Base-by-base conservation (phyloP, 2,888 invertebrate species). In the Ecliptopera silaceata region DNA sequence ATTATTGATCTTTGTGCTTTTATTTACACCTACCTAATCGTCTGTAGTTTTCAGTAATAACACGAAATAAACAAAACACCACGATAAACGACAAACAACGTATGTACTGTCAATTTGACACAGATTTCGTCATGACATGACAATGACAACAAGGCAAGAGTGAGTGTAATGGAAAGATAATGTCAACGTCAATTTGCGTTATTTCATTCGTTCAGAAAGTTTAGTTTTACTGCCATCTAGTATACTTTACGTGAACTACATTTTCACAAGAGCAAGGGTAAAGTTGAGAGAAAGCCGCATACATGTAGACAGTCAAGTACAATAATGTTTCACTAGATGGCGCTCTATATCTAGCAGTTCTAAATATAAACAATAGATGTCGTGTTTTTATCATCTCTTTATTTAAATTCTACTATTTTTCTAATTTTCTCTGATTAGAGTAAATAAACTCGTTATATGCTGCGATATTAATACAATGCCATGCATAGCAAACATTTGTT, bases 221-320 rank as follows among this genome's bases (percentile, higher is more conserved):
- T 11, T 15, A 15, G 4, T 42, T 18, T 22, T 31, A 45, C n/a
- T 12, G 59, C 59, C 55, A 59, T 52, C 59, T 59, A 10, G 8
- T 8, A 11, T 1, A n/a, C 10, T 42, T 31, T 26, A 3, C 8
- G 5, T n/a, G 12, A 49, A 60, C 49, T 42, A 49, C 15, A 15
- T 5, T 13, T 0, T 15, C 15, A 15, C 36, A 10, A 6, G 17
- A 26, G 26, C 26, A 26, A 26, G 0, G 26, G 26, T 1, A 22
- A 4, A 5, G 6, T n/a, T 0, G 6, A 12, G 8, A 15, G 11
- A n/a, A n/a, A 15, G 39, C 6, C 4, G 17, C 1, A 17, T 3
- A 29, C 2, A 6, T 12, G 20, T 41, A 2, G 6, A 39, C 39
- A 1, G n/a, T n/a, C n/a, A n/a, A n/a, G n/a, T 15, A 5, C 20